A percentile compares a stretch with the other conserved stretches of the same genome.
Evolutionary conservation across 2,888 invertebrate genomes (phyloP).

Genomic region (Aspidiotus destructor): DNA sequence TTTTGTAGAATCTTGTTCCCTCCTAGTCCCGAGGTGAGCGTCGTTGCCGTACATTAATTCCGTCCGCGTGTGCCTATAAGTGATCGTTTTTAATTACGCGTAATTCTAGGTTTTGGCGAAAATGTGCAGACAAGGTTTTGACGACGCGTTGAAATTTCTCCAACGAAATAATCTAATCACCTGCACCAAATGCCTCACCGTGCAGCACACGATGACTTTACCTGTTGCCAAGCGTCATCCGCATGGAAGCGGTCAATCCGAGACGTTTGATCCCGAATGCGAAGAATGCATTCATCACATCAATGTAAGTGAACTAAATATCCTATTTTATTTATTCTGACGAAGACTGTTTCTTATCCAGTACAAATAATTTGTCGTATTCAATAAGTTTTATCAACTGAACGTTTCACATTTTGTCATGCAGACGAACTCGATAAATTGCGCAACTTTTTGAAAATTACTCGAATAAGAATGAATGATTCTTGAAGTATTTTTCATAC

Average conservation of each 20-base stretch:
- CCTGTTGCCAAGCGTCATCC: background rate
- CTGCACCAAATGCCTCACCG: constrained; percentile 83
- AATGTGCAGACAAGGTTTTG: constrained; percentile 97
- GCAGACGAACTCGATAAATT: background rate
- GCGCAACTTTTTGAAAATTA: too few species aligned
- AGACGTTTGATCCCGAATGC: constrained; percentile 73
- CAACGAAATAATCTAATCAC: constrained; percentile 83
- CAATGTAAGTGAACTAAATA: constrained; percentile 35
- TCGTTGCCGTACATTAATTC: background rate
- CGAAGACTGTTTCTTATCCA: too few species aligned
- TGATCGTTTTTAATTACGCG: constrained; percentile 8
- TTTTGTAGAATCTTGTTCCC: constrained; percentile 89
- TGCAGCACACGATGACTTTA: constrained; percentile 51
- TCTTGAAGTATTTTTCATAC: too few species aligned
- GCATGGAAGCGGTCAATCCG: constrained; percentile 45
- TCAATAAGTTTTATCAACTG: too few species aligned
- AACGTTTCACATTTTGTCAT: background rate
- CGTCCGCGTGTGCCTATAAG: background rate
- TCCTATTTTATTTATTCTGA: too few species aligned
- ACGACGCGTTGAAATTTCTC: constrained; percentile 75
- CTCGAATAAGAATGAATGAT: too few species aligned
- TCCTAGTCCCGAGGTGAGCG: constrained; percentile 74
- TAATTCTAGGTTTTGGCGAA: constrained; percentile 54
- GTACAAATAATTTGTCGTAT: too few species aligned
- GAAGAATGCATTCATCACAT: constrained; percentile 76